These are phyloP conservation scores for Pristionchus japonicus DNA, from an alignment of 2,888 invertebrate species.

Conservation along the genomic window DNA sequence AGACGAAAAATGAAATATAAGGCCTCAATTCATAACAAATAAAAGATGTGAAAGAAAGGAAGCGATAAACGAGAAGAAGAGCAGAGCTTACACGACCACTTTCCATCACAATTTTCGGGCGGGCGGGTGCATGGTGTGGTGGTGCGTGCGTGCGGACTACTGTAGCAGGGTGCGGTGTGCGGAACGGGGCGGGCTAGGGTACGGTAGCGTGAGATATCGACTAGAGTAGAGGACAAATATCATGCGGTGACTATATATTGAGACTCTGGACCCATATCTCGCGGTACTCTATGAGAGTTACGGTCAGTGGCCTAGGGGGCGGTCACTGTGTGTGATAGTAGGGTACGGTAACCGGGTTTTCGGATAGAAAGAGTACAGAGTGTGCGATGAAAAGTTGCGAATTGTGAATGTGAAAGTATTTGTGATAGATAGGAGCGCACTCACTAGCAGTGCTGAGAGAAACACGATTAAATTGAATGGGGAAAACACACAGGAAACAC, in stretches of 20 bases:
- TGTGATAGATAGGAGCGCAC: neutral
- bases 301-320: neutral
- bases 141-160: conserved; percentile 19
- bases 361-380: neutral
- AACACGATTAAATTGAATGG: neutral
- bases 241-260: neutral
- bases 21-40: conserved; percentile 42
- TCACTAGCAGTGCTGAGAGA: no score
- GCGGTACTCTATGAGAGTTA: conserved; percentile 22
- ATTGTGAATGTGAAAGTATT: conserved; percentile 34
- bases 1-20: neutral
- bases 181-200: neutral
- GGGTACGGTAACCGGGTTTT: conserved; percentile 1
- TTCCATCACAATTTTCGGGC: neutral
- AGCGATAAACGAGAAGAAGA: neutral
- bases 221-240: neutral
- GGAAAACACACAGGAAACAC: neutral
- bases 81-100: neutral
- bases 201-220: neutral
- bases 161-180: neutral
- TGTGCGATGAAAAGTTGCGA: neutral
- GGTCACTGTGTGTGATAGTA: neutral
- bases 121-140: conserved; percentile 2
- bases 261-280: neutral
- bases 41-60: conserved; percentile 11